Percentiles rank a stretch among this genome's conserved stretches.
phyloP scores from a whole-genome alignment of 2,888 invertebrate species.

The Stegana nigrithorax region DNA sequence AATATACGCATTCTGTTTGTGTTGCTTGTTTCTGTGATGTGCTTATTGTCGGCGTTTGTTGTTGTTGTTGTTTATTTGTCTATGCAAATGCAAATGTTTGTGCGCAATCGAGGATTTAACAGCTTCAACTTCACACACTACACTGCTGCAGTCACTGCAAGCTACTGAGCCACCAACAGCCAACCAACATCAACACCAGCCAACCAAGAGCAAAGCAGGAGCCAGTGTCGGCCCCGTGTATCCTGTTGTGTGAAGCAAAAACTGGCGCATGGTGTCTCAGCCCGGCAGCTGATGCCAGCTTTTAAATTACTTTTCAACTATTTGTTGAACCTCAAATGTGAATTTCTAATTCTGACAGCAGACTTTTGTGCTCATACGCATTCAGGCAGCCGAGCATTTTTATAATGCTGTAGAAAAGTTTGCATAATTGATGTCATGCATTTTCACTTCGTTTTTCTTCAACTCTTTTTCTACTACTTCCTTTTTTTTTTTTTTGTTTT shows the following conservation, averaged over 20 bases:
- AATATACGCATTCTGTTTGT: too few species aligned
- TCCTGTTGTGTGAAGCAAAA: neutral
- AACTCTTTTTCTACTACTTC: neutral
- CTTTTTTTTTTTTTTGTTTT: slow-evolving; percentile 25
- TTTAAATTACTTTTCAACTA: slow-evolving; percentile 18
- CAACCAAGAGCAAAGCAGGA: neutral
- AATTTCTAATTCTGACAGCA: slow-evolving; percentile 13
- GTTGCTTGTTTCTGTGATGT: slow-evolving; percentile 8
- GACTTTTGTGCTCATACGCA: neutral
- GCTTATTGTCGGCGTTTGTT: too few species aligned
- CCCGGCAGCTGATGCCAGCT: slow-evolving; percentile 1
- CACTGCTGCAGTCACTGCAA: neutral
- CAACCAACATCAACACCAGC: neutral
- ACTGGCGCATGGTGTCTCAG: slow-evolving; percentile 27
- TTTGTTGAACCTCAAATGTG: slow-evolving; percentile 12
- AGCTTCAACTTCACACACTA: slow-evolving; percentile 11
- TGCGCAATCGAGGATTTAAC: slow-evolving; percentile 54
- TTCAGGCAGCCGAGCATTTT: too few species aligned
- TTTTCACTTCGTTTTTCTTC: slow-evolving; percentile 33
- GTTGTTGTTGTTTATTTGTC: slow-evolving; percentile 50
- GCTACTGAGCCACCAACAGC: neutral
- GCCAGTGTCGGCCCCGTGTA: too few species aligned
- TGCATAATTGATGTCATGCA: slow-evolving; percentile 54
- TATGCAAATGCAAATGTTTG: slow-evolving; percentile 54
- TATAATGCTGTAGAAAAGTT: slow-evolving; percentile 41